Base-by-base conservation (phyloP, 2,113 vertebrate genomes). In the Triplophysa tibetana region DNA sequence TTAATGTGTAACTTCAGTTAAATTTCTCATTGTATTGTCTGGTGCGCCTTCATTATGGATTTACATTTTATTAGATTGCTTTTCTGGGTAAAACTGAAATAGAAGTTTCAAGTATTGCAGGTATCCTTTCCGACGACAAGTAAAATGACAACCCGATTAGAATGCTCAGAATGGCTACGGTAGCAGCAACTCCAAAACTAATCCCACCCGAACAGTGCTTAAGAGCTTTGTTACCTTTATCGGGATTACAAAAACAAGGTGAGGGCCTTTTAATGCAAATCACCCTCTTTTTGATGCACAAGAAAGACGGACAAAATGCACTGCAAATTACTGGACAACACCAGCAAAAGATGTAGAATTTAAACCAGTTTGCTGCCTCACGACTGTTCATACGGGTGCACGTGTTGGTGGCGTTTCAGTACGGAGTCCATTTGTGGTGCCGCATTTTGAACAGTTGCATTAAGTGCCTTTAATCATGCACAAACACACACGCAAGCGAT, bases 381-480 rank as follows among this genome's bases (percentile, higher is more conserved):
- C 10, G 11, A 45, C 43, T 45, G 2, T 45, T 45, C 43, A 45
- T 38, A 45, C 10, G 52, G 81, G 74, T 2, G 23, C n/a, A 82
- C 24, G 41, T 78, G 58, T 67, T 75, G 58, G 3, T 13, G 8
- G 29, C 14, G 56, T 73, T 70, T 43, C 29, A 41, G 43, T 19
- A 78, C 68, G 16, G 50, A 13, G 58, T n/a, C 29, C 33, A 70
- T 75, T 62, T 54, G 62, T 2, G 5, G 2, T 0, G 19, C 23
- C 3, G 60, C 26, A 61, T 67, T 75, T 62, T 26, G 2, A 41
- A 50, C 67, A 41, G 56, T 52, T 54, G 45, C 65, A 61, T 63
- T 63, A 81, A 81, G 73, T 73, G 48, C 64, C 70, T 65, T 77
- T 77, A 77, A 66, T 63, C 21, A 45, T 11, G 50, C 17, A 65